Base-by-base conservation (phyloP, 1,140 invertebrate species). In the Belonocnema kinseyi region DNA sequence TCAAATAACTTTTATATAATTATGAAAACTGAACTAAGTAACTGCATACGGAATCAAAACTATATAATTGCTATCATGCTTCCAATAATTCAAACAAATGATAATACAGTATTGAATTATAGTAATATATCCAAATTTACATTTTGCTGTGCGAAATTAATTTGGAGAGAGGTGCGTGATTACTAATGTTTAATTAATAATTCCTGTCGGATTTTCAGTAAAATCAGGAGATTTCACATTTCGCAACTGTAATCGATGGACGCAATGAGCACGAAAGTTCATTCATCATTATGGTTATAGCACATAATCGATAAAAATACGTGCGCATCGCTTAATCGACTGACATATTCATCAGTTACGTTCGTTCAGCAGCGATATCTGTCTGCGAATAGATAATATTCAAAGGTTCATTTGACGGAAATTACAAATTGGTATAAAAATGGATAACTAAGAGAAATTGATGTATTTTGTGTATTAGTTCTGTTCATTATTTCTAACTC, bases 301-400 rank as follows among this genome's bases (percentile, higher is more conserved):
- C 13, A 46, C 33, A 40, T 66, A 46, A 26, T 3, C 26, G 16
- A 66, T 40, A 66, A 46, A 66, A 40, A 66, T 66, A 40, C 26
- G 61, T 16, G 61, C 14, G 14, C 33, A 54, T 54, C 17, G 19
- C 46, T 11, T 50, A 75, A 51, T 66, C 53, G 66, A 50, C 56
- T 19, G n/a, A 71, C 14, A 58, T 26, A 50, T 56, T 61, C 16
- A 33, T 21, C 53, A 14, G 73, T 70, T 17, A 50, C 56, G 71
- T 21, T 66, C 11, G 61, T 46, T 66, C 33, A 13, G 13, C 33
- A 61, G 21, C 3, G 58, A 61, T 61, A 61, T 16, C 19, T 61
- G 21, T 33, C 11, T 66, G 14, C 40, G n/a, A 14, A 16, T n/a
- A 46, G 40, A 46, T 46, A 46, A 66, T 19, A 56, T 7, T 10